phyloP scores from a whole-genome alignment of 1,140 invertebrate species.

The Nasonia longicornis region DNA sequence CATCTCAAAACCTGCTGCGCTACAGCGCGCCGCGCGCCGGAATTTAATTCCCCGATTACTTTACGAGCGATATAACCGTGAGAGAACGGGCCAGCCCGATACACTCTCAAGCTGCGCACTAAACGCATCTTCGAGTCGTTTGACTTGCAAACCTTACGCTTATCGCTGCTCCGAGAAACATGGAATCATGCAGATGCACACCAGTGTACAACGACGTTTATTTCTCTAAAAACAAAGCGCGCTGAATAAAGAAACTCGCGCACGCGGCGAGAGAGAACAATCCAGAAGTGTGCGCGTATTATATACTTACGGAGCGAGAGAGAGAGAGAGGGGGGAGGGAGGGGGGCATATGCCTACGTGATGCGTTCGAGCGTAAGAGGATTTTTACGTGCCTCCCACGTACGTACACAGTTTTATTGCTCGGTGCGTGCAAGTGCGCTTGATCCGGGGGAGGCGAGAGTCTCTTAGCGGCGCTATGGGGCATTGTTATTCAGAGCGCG shows the following conservation, averaged over 20 bases:
- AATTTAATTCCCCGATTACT: slow-evolving; percentile 34
- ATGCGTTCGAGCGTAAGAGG: neutral
- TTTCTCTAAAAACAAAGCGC: too few species aligned
- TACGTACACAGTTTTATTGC: neutral
- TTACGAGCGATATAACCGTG: slow-evolving; percentile 33
- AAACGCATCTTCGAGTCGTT: slow-evolving; percentile 4
- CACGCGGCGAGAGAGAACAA: neutral
- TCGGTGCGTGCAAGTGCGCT: slow-evolving; percentile 1
- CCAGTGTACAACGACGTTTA: neutral
- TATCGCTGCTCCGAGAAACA: neutral
- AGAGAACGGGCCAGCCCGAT: slow-evolving; percentile 13
- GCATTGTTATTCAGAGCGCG: slow-evolving; percentile 60
- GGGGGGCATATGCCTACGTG: neutral
- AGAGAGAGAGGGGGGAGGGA: too few species aligned
- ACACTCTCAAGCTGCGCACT: neutral
- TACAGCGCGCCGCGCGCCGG: slow-evolving; percentile 12
- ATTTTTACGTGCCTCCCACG: neutral
- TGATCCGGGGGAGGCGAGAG: slow-evolving; percentile 40
- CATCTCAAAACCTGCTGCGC: slow-evolving; percentile 14
- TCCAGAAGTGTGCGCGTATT: neutral
- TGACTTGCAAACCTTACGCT: slow-evolving; percentile 5
- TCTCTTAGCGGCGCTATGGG: slow-evolving; percentile 45
- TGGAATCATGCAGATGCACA: neutral
- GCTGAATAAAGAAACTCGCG: too few species aligned
- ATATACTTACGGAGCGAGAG: neutral